Percentiles rank a stretch among this genome's conserved stretches.
Conservation (phyloP, 2,113 vertebrate genomes). For the Phasianus colchicus region DNA sequence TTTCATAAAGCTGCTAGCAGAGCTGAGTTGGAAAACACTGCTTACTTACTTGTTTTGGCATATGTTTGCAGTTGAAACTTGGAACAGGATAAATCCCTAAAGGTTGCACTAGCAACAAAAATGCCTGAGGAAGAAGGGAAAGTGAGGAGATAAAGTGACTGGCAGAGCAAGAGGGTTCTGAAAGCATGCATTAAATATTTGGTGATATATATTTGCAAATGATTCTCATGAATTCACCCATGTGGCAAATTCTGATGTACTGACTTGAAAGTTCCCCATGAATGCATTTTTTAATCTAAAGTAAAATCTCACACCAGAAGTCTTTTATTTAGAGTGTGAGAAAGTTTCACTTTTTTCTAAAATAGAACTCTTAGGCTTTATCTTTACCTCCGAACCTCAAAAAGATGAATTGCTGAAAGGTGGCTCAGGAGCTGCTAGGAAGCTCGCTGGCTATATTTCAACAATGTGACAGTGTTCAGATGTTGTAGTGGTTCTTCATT, state of each 20-base stretch:
- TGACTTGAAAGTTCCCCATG: conserved; percentile 24
- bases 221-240: not conserved
- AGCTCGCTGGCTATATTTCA: not conserved
- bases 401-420: conserved; percentile 10
- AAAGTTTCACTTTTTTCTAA: conserved; percentile 20
- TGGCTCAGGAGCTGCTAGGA: not conserved
- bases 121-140: not conserved
- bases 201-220: conserved; percentile 34
- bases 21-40: not conserved
- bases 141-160: not conserved
- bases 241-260: conserved; percentile 34
- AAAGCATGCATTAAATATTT: conserved; percentile 27
- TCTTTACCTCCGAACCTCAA: not conserved
- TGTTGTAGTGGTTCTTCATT: not conserved
- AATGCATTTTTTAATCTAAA: conserved; percentile 43
- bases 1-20: conserved; percentile 19
- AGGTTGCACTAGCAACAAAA: not conserved
- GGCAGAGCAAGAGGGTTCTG: not conserved
- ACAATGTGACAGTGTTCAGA: not conserved
- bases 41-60: conserved; percentile 1
- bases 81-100: not conserved
- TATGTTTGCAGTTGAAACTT: not conserved
- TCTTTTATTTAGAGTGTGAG: not conserved
- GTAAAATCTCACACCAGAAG: not conserved
- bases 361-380: not conserved